Conservation (phyloP, 2,113 vertebrate genomes). For the Phoxinus phoxinus region DNA sequence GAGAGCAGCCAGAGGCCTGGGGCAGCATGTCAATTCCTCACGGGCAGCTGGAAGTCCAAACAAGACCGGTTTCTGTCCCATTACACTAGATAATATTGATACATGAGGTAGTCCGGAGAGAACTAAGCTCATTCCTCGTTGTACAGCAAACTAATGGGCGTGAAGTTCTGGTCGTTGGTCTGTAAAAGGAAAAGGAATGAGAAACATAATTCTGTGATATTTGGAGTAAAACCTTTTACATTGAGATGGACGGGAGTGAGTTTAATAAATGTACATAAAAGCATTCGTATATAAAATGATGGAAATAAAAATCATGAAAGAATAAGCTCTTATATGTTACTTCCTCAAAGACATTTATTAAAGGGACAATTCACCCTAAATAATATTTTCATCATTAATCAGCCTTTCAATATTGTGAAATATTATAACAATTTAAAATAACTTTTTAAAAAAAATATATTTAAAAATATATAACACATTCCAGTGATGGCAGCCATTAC, state of each 20-base stretch:
- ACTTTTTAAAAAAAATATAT: neutral
- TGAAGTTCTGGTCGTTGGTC: slow-evolving; percentile 42
- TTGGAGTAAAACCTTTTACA: neutral
- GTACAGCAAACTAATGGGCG: slow-evolving; percentile 29
- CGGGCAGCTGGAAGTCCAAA: slow-evolving; percentile 63
- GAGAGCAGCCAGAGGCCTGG: slow-evolving; percentile 64
- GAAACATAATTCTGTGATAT: slow-evolving; percentile 6
- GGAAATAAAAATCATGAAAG: neutral
- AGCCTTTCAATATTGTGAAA: neutral
- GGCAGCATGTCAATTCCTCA: slow-evolving; percentile 59
- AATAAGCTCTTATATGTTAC: neutral
- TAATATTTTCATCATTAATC: neutral
- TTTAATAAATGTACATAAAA: neutral
- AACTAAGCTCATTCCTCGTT: slow-evolving; percentile 18
- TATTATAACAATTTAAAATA: neutral
- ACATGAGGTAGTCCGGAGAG: slow-evolving; percentile 52
- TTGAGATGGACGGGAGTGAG: neutral
- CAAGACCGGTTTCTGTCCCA: slow-evolving; percentile 66
- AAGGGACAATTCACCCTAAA: slow-evolving; percentile 5
- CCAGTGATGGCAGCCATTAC: neutral
- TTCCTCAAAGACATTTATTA: neutral
- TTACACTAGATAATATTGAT: slow-evolving; percentile 64
- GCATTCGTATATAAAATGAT: neutral
- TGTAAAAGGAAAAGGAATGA: slow-evolving; percentile 25
- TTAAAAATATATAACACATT: neutral